A percentile compares a stretch with the other conserved stretches of the same genome.
These are phyloP conservation scores for Harpalus rufipes DNA, from an alignment of 2,888 invertebrate species.

Conservation along the genomic window DNA sequence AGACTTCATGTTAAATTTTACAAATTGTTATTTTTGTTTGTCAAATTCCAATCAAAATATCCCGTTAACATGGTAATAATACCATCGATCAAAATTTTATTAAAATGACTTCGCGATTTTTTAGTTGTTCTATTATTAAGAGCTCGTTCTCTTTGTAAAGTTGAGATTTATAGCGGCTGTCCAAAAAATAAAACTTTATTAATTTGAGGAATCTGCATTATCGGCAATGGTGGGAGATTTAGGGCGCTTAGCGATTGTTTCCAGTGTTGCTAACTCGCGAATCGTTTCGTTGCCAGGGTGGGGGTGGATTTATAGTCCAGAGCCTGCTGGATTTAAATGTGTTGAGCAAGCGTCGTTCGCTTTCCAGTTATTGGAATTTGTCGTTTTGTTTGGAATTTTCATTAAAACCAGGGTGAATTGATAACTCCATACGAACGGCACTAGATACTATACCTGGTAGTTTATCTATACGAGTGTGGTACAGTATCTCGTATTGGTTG, in stretches of 20 bases:
- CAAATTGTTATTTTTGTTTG: too few relatives aligned
- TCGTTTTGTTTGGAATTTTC: slow-evolving; percentile 56
- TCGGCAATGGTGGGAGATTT: slow-evolving; percentile 37
- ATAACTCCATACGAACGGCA: slow-evolving; percentile 29
- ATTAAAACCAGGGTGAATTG: slow-evolving; percentile 40
- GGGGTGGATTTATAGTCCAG: slow-evolving; percentile 1
- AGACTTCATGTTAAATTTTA: too few relatives aligned
- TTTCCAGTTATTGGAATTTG: slow-evolving; percentile 50
- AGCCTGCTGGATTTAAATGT: slow-evolving; percentile 38
- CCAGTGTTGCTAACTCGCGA: slow-evolving; percentile 35
- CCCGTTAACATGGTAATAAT: too few relatives aligned
- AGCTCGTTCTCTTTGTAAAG: too few relatives aligned
- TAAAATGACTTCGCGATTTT: too few relatives aligned
- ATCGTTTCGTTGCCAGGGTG: background rate
- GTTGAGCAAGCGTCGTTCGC: slow-evolving; percentile 29
- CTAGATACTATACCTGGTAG: background rate
- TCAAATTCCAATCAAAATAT: too few relatives aligned
- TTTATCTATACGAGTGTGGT: background rate
- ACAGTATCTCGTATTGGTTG: too few relatives aligned
- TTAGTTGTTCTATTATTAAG: too few relatives aligned
- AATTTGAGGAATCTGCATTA: slow-evolving; percentile 30
- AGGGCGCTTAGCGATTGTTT: slow-evolving; percentile 6
- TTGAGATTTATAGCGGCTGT: slow-evolving; percentile 7
- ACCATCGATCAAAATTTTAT: too few relatives aligned
- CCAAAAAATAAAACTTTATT: slow-evolving; percentile 41